Percentiles rank a stretch among this genome's conserved stretches.
These are phyloP conservation scores for Agapornis canus DNA, from an alignment of 2,797 vertebrate species.

Conservation along the genomic window DNA sequence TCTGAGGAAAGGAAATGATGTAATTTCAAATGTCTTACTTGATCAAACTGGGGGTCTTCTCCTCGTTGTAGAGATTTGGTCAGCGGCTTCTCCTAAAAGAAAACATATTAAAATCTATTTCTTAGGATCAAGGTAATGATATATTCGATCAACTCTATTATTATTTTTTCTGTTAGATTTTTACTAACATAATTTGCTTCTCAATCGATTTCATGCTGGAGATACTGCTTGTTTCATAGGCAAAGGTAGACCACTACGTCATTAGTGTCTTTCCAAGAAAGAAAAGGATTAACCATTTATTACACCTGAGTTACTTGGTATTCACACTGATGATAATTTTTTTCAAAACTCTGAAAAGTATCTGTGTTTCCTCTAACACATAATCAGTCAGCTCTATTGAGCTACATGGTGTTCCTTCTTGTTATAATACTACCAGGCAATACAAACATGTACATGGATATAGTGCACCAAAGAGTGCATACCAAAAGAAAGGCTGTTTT, in stretches of 20 bases:
- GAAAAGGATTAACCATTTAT: neutral
- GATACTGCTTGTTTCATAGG: neutral
- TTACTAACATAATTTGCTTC: neutral
- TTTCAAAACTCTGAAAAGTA: neutral
- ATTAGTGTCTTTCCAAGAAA: neutral
- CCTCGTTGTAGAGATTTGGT: slow-evolving; percentile 95
- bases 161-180: neutral
- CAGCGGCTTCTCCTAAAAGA: slow-evolving; percentile 91
- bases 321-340: neutral
- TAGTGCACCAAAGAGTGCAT: accelerated
- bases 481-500: neutral
- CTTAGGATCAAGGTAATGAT: neutral
- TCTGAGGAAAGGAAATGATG: neutral
- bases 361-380: neutral
- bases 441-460: neutral
- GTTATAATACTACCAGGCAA: neutral
- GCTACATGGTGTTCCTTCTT: neutral
- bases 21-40: slow-evolving; percentile 81
- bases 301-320: neutral
- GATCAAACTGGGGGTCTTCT: slow-evolving; percentile 97
- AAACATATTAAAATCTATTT: slow-evolving; percentile 11
- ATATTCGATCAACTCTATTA: neutral
- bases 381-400: neutral
- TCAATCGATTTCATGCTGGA: neutral
- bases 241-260: neutral